Base-by-base conservation (phyloP, 2,113 vertebrate species). In the Tamias sibiricus region DNA sequence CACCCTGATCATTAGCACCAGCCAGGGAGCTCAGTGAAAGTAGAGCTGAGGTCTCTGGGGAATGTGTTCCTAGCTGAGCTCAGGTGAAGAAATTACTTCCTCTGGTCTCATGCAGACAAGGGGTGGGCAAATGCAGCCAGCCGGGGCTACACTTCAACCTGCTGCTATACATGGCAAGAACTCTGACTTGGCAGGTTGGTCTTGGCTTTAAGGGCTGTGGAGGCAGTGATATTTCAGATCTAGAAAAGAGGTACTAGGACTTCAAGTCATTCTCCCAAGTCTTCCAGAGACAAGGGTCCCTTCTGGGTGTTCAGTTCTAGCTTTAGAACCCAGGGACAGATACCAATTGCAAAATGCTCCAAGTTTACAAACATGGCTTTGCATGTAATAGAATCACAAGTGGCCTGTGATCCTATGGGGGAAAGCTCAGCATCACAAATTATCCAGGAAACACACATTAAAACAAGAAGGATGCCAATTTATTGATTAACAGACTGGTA, bases 381-480 rank as follows among this genome's bases (percentile, higher is more conserved):
- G 69, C 71, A 91, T 3, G 47, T 68, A 77, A 72, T 8, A 94
- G 71, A 95, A 91, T 59, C 30, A 57, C n/a, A 72, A 44, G 30
- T 64, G 64, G 37, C 32, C 77, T 64, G n/a, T 37, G 42, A 47
- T 75, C 69, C 22, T 8, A 62, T 40, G 8, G 13, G 24, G 82
- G 4, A 83, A 77, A 19, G 14, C 62, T 87, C 66, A 64, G 40
- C 30, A 66, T 72, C 90, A 49, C 44, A 59, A 59, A 59, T 30
- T 69, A 80, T 80, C 40, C 92, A 97, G 97, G 52, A 95, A 95
- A 91, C 26, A 37, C 91, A 94, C 81, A 85, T 93, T 77, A 80
- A 81, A 93, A 84, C 84, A 54, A 22, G n/a, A 93, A 95, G 42
- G 35, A 19, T 80, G 26, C 86, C 66, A 92, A 89, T 98, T 94